These are phyloP conservation scores for Pseudorectes ferrugineus DNA, from an alignment of 2,113 vertebrate genomes.

Conservation along the genomic window DNA sequence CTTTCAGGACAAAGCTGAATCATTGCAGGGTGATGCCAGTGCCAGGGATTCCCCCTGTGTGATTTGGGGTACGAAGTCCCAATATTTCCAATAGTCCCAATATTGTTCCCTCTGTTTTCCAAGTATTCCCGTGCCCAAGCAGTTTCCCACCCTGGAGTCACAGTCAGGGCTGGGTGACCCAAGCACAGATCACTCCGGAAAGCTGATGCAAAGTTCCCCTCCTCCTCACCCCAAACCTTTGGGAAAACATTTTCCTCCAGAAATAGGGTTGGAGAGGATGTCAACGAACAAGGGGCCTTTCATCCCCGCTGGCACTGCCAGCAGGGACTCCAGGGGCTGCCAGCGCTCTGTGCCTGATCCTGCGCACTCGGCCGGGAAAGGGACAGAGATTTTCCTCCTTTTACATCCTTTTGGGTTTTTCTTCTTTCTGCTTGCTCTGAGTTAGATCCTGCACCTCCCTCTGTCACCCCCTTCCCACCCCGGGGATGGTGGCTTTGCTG, in stretches of 20 bases:
- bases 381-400: background rate
- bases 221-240: background rate
- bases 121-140: background rate
- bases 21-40: rapidly evolving
- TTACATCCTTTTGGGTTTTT: background rate
- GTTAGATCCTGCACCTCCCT: background rate
- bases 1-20: background rate
- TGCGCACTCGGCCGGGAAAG: rapidly evolving
- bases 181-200: rapidly evolving
- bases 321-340: background rate
- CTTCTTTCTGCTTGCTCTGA: background rate
- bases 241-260: constrained; percentile 20
- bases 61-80: background rate
- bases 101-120: background rate
- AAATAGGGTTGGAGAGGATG: background rate
- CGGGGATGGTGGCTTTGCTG: background rate
- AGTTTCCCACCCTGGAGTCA: rapidly evolving
- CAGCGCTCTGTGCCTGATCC: background rate
- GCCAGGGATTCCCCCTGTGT: background rate
- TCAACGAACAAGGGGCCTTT: constrained; percentile 19
- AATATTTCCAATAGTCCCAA: background rate
- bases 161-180: background rate
- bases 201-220: background rate
- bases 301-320: background rate
- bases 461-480: background rate